Conservation (phyloP, 2,797 vertebrate genomes). For the Hemibagrus guttatus region DNA sequence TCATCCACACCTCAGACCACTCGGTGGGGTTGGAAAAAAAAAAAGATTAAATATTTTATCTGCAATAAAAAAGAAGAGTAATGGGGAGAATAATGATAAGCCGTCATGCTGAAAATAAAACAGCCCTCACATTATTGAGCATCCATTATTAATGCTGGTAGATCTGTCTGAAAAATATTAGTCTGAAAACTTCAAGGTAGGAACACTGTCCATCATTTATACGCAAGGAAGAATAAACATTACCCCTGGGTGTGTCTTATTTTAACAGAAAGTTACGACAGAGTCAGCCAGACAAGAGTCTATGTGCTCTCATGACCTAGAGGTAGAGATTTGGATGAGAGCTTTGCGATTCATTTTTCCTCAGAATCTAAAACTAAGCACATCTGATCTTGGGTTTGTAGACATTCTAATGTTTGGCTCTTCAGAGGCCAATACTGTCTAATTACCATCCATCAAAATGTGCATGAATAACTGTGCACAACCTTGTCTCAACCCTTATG, state of each 20-base stretch:
- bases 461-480: constrained; percentile 44
- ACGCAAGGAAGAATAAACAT: constrained; percentile 29
- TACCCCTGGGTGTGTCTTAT: constrained; percentile 6
- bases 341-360: constrained; percentile 45
- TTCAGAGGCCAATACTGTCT: constrained; percentile 47
- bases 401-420: constrained; percentile 48
- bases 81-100: constrained; percentile 37
- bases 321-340: constrained; percentile 37
- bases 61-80: constrained; percentile 58
- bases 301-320: constrained; percentile 19
- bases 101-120: constrained; percentile 52
- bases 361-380: constrained; percentile 50
- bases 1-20: constrained; percentile 37
- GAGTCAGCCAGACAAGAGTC: constrained; percentile 13
- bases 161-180: constrained; percentile 49
- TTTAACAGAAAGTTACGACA: constrained; percentile 22
- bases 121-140: constrained; percentile 54
- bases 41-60: constrained; percentile 64
- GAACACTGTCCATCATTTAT: constrained; percentile 24
- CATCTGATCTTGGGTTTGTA: constrained; percentile 55
- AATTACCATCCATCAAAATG: constrained; percentile 56
- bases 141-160: constrained; percentile 58
- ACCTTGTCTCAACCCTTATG: constrained; percentile 44
- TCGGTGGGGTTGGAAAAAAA: constrained; percentile 48
- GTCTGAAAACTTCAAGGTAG: constrained; percentile 40